Conservation (phyloP, 1,140 invertebrate species). For the Centruroides sculpturatus region DNA sequence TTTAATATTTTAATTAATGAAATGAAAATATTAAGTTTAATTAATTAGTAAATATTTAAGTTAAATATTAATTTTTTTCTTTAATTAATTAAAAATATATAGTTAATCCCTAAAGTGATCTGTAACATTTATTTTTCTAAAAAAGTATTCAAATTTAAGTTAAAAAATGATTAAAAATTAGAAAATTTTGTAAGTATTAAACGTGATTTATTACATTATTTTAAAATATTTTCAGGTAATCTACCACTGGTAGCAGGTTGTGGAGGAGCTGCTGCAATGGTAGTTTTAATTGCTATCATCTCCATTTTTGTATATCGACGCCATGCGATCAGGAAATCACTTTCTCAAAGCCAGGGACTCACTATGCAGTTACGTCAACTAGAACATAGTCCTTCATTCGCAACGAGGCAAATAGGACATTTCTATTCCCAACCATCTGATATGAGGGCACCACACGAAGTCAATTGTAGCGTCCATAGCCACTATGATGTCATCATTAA, state of each 20-base stretch:
- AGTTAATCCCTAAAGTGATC: not conserved
- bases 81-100: not conserved
- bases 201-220: not conserved
- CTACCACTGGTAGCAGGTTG: conserved; percentile 17
- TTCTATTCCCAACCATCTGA: not conserved
- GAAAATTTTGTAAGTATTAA: too few species aligned
- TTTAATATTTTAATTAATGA: too few species aligned
- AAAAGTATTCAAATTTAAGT: too few species aligned
- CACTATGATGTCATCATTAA: conserved; percentile 2
- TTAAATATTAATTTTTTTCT: not conserved
- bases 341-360: conserved; percentile 9
- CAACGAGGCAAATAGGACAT: not conserved
- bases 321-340: not conserved
- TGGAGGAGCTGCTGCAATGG: conserved; percentile 12
- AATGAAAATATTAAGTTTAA: too few species aligned
- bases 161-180: too few species aligned
- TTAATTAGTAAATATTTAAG: too few species aligned
- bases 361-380: conserved; percentile 18
- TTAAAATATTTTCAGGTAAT: conserved; percentile 7
- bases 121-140: not conserved
- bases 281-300: conserved; percentile 10
- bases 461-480: not conserved
- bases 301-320: conserved; percentile 10
- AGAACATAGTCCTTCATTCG: conserved; percentile 18
- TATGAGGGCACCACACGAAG: too few species aligned